Evolutionary conservation across 1,140 invertebrate species (phyloP), one percentile per base, ranked within the genome.

Genomic region (Drosophila suzukii): DNA sequence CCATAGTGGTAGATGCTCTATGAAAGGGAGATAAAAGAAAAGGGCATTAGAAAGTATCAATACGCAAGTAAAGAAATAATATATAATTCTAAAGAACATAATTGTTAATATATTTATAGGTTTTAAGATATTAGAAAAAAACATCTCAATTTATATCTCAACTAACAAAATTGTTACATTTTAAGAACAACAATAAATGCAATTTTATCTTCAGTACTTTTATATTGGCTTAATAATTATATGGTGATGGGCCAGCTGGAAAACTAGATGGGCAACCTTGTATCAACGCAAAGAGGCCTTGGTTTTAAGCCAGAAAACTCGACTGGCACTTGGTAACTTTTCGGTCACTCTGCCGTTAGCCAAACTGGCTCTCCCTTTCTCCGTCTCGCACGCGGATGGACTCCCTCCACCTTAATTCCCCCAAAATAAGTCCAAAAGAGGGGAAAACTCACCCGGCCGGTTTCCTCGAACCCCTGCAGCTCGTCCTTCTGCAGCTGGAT

Each of bases 1-100:
- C 96, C 96, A 81, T 97, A 97, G 54, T 97, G 95, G 84, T 95
- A 97, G 3, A 96, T 96, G 34, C 95, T 95, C 96, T 32, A 3
- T 7, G 6, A 0, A 7, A 11, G 6, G 8, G 15, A 44, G 15
- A 8, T 32, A 2, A 1, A 8, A 32, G 7, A 8, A 32, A 32
- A 32, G 3, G 3, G 27, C 1, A 4, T 27, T 27, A 27, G 5
- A 27, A 27, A 0, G 3, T 27, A 3, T 27, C 27, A 27, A 27
- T 27, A 27, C 2, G 20, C 20, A 20, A 2, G 27, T 27, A 27
- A 27, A 5, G 27, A 5, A 27, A 27, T 27, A 2, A 0, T 27
- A 27, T 2, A 27, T 27, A 27, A 27, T 27, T 27, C 1, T 27
- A 27, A 27, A 5, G n/a, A n/a, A n/a, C n/a, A n/a, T n/a, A n/a